These are phyloP conservation scores for Girardia tigrina DNA, from an alignment of 2,888 invertebrate genomes.

Conservation along the genomic window DNA sequence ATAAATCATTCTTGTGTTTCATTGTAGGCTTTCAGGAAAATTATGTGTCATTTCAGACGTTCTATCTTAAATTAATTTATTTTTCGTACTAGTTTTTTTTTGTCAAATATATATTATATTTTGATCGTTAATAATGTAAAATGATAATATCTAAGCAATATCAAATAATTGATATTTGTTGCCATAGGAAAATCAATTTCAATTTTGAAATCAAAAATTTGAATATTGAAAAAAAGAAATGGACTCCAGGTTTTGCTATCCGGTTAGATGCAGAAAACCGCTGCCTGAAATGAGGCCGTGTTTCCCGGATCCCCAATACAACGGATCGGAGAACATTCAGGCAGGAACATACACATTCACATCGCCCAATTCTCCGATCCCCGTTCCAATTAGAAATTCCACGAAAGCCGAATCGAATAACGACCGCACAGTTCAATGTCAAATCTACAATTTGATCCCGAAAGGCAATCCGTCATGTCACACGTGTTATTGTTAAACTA, in stretches of 20 bases:
- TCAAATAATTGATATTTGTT: too few species aligned
- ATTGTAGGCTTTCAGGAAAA: too few species aligned
- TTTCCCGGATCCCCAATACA: neutral
- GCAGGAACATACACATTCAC: neutral
- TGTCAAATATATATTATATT: too few species aligned
- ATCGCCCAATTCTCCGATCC: neutral
- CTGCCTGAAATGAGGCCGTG: neutral
- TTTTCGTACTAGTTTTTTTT: too few species aligned
- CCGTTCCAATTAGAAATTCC: neutral
- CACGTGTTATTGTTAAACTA: neutral
- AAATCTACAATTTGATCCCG: neutral
- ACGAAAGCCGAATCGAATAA: neutral
- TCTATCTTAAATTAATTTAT: too few species aligned
- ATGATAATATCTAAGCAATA: too few species aligned
- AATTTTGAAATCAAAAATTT: too few species aligned
- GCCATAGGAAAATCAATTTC: too few species aligned
- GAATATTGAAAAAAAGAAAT: neutral
- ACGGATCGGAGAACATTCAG: neutral
- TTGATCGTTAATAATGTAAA: too few species aligned
- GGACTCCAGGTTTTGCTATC: conserved; percentile 5
- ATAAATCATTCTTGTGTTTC: too few species aligned
- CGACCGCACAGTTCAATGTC: conserved; percentile 14
- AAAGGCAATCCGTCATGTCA: neutral
- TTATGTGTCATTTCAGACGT: too few species aligned
- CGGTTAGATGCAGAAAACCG: neutral